Evolutionary conservation across 2,888 invertebrate species (phyloP), one percentile per base, ranked within the genome.

Genomic region (Adela reaumurella): DNA sequence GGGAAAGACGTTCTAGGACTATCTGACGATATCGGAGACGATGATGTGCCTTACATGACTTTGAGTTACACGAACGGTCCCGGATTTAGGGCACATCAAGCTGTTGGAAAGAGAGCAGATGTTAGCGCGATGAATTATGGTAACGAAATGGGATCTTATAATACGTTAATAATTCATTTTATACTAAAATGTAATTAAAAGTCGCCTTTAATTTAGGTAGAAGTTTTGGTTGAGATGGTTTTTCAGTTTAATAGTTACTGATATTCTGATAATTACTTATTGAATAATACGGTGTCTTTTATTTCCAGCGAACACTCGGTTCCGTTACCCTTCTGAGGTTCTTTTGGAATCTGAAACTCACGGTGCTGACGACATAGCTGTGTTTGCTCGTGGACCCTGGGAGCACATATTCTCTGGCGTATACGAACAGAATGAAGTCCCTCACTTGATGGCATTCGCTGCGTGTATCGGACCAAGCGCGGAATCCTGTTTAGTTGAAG

Each of bases 321-420:
- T 70, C 62, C 63, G 68, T 1, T 87, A 81, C 57, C 88, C 89
- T 1, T 67, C 87, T 0, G 66, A 85, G 0, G 81, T 84, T 0
- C 90, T 90, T 0, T 69, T 84, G 35, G 43, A 60, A 0, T 65
- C 79, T n/a, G 90, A 89, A 59, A 88, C 89, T 0, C 90, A 90
- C 57, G 89, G 88, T 0, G 89, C 89, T 0, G 92, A 92, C 53
- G 92, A 92, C 63, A 91, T 92, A 0, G 84, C 85, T 0, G 86
- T 92, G 0, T 91, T 84, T 64, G 91, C 92, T 0, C 70, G 68
- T 10, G 93, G 87, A 18, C 92, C 91, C 1, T 88, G 89, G 87
- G 73, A 91, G 0, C 92, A 93, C 61, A 74, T 94, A 1, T 90
- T 94, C 61, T 84, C 86, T 0, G 91, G 92, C 0, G 86, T 85